Conservation (phyloP, 2,888 invertebrate genomes). For the Drosophila rellima region DNA sequence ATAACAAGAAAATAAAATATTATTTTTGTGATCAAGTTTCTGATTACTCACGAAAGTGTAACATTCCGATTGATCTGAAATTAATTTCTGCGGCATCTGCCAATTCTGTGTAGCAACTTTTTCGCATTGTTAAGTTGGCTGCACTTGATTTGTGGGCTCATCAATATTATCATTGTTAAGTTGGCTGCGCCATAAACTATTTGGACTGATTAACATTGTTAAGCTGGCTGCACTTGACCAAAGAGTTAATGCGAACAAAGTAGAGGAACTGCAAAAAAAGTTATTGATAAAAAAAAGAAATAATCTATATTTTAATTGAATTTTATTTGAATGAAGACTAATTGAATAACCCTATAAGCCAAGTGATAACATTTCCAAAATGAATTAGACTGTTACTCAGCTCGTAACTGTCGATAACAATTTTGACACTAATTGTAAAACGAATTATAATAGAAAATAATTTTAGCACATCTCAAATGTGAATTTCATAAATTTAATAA, state of each 20-base stretch:
- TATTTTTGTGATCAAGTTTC: neutral
- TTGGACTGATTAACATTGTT: neutral
- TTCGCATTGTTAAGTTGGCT: constrained; percentile 4
- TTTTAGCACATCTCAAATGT: neutral
- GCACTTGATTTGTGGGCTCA: neutral
- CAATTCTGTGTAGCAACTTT: no score
- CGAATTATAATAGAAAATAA: neutral
- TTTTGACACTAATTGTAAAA: neutral
- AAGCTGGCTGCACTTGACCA: neutral
- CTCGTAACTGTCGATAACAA: neutral
- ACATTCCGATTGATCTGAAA: neutral
- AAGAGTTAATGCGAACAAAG: neutral
- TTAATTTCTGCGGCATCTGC: no score
- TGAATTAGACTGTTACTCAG: no score
- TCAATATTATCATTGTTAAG: neutral
- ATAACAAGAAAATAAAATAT: neutral
- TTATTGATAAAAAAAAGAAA: no score
- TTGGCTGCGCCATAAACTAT: neutral
- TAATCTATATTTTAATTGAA: no score
- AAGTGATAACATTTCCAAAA: neutral
- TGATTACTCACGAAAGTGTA: neutral
- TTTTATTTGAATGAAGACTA: no score
- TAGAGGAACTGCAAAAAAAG: neutral
- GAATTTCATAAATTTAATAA: neutral
- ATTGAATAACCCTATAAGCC: no score